Conservation (phyloP, 2,113 vertebrate species). For the Micronycteris hirsuta region DNA sequence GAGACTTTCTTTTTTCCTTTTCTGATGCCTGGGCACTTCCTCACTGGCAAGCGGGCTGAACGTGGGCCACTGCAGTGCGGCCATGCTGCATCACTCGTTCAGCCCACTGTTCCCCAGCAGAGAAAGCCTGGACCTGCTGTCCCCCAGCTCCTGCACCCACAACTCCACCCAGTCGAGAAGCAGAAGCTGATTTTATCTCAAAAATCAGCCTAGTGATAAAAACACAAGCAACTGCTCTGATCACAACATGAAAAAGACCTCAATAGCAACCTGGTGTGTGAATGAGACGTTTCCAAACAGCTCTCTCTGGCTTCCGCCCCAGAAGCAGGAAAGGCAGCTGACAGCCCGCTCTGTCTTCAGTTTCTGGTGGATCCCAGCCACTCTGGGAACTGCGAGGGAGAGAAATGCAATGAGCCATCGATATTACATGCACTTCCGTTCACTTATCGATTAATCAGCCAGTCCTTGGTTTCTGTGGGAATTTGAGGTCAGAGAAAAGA, state of each 20-base stretch:
- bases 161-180: not conserved
- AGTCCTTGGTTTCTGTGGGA: not conserved
- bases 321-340: not conserved
- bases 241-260: constrained; percentile 40
- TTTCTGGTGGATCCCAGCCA: not conserved
- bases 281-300: not conserved
- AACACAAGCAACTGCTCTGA: constrained; percentile 15
- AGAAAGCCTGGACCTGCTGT: not conserved
- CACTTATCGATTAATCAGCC: not conserved
- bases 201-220: constrained; percentile 32
- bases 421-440: not conserved
- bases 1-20: not conserved
- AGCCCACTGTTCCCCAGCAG: not conserved
- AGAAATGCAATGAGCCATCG: not conserved
- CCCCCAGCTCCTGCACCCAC: not conserved
- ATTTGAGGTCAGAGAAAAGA: not conserved
- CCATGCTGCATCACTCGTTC: accelerated
- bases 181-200: not conserved
- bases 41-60: not conserved
- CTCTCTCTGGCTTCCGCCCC: not conserved
- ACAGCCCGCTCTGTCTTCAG: not conserved
- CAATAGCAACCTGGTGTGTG: constrained; percentile 11
- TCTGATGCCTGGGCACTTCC: not conserved
- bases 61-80: not conserved
- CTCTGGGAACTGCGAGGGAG: constrained; percentile 42